These are phyloP conservation scores for Thrips palmi DNA, from an alignment of 1,140 invertebrate genomes.

Conservation along the genomic window DNA sequence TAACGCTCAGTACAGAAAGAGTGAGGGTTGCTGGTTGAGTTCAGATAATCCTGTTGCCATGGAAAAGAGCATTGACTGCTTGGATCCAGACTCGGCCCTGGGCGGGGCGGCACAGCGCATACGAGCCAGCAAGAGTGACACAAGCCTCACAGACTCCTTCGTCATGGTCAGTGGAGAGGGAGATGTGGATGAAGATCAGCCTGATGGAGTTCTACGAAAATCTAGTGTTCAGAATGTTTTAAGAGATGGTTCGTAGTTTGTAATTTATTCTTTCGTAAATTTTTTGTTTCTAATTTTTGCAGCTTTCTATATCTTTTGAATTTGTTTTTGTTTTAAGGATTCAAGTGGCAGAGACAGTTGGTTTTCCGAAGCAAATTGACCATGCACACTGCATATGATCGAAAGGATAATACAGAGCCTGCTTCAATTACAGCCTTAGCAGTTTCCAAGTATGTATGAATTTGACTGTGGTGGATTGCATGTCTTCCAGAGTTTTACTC, in stretches of 20 bases:
- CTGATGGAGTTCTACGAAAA: conserved; percentile 32
- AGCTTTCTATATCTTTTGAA: conserved; percentile 5
- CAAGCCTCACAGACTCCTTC: conserved; percentile 78
- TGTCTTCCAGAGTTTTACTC: no score
- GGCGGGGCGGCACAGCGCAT: no score
- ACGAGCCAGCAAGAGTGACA: conserved; percentile 73
- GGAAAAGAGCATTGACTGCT: no score
- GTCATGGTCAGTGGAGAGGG: conserved; percentile 53
- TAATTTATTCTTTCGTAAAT: no score
- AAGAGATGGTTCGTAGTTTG: no score
- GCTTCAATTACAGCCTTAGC: conserved; percentile 88
- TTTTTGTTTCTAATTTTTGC: neutral
- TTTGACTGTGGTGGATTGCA: neutral
- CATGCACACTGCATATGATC: conserved; percentile 96
- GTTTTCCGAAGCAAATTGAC: conserved; percentile 92
- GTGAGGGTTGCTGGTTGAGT: no score
- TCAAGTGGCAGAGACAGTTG: conserved; percentile 81
- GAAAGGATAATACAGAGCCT: conserved; percentile 91
- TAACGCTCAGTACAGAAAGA: no score
- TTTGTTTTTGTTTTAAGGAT: conserved; percentile 30
- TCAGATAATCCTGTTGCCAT: no score
- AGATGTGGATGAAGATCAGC: conserved; percentile 32
- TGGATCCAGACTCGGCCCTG: no score
- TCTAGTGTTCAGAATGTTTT: no score
- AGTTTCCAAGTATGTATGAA: conserved; percentile 50